Evolutionary conservation across 2,888 invertebrate species (phyloP), one percentile per base, ranked within the genome.

Genomic region (Diploptera punctata): DNA sequence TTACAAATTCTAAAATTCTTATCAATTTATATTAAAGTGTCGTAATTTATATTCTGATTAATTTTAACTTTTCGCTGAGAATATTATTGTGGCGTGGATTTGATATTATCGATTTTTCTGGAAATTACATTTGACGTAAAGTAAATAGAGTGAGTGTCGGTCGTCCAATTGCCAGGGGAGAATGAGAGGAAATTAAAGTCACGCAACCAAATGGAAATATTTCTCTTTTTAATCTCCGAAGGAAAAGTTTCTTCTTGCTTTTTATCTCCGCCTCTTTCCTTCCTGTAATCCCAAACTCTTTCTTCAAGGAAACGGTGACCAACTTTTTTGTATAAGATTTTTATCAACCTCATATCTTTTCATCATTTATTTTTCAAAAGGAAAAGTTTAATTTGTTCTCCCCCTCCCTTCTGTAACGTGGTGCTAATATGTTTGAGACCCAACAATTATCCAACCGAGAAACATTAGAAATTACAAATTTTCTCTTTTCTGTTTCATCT

Each of bases 341-440:
- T 70, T 70, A 70, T 70, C 70, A 70, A 65, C 62, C 60, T 70
- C 62, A 65, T 62, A 65, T 70, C 62, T 70, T 70, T 70, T 70
- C 70, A 70, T 70, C 70, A 49, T 61, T 70, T 26, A 44, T 43
- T 57, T 33, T 68, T 29, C 19, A 24, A 54, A 68, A 26, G 29
- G 21, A 68, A 60, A 57, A 38, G 33, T 52, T 44, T 24, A 43
- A 21, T 49, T 57, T 38, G 9, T 43, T 24, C 3, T 24, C 13
- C n/a, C 1, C 26, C 1, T 9, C 7, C 31, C 29, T 1, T 10
- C n/a, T 29, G 13, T 10, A 7, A 33, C n/a, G n/a, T n/a, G n/a
- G n/a, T n/a, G n/a, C 10, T 52, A 57, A 31, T 57, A 57, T 18
- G n/a, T n/a, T 29, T 31, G 29, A 26, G n/a, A 16, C 29, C 29